Evolutionary conservation across 1,140 invertebrate genomes (phyloP).

Genomic region (Tetramorium parvispinum): DNA sequence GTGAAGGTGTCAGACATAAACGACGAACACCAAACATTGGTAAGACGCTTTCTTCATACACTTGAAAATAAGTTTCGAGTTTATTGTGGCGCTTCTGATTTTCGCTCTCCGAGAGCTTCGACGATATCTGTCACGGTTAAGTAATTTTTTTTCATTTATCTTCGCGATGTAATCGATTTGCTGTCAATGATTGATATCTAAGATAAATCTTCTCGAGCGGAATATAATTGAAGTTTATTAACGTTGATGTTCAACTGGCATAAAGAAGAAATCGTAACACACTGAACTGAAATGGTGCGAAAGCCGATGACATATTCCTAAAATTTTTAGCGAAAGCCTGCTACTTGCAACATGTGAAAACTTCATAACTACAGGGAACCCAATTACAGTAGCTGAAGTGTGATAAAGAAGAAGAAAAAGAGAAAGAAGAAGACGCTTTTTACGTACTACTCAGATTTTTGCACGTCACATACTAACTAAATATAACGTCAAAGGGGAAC

Average conservation of each 20-base stretch:
- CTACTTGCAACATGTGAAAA: slow-evolving; percentile 10
- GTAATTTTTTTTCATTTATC: slow-evolving; percentile 22
- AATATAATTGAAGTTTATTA: slow-evolving; percentile 11
- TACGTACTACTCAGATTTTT: background rate
- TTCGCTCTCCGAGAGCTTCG: background rate
- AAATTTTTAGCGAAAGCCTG: slow-evolving; percentile 28
- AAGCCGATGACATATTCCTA: slow-evolving; percentile 27
- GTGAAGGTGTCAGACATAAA: background rate
- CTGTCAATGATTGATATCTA: slow-evolving; percentile 18
- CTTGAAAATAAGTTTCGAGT: background rate
- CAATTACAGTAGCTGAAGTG: background rate
- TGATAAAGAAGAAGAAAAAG: background rate
- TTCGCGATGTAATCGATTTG: slow-evolving; percentile 9
- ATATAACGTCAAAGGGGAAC: background rate
- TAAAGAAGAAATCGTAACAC: slow-evolving; percentile 16
- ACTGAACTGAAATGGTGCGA: background rate
- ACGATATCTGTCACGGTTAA: background rate
- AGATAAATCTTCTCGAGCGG: background rate
- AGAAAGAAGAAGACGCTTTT: background rate
- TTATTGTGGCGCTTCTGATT: background rate
- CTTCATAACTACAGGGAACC: background rate
- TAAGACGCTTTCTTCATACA: background rate
- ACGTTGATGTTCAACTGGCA: background rate
- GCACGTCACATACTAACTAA: background rate
- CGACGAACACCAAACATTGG: background rate